Conservation (phyloP, 2,888 invertebrate genomes). For the Limnephilus rhombicus region DNA sequence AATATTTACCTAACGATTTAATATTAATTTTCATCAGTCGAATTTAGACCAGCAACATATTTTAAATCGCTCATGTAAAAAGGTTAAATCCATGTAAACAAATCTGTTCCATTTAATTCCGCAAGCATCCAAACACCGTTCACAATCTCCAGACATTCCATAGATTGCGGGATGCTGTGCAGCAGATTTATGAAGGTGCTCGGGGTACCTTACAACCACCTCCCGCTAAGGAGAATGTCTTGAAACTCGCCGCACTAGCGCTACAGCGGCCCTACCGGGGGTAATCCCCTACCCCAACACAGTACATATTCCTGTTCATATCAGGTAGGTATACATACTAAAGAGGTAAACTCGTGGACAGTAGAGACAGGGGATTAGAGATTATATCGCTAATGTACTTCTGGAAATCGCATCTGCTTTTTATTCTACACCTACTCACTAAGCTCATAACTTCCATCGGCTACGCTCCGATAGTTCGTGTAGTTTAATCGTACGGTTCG, state of each 20-base stretch:
- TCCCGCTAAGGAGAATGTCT: slow-evolving; percentile 6
- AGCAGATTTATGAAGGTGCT: slow-evolving; percentile 28
- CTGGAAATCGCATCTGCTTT: no score
- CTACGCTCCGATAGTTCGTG: no score
- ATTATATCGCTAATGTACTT: no score
- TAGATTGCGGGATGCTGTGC: background rate
- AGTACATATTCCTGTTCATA: background rate
- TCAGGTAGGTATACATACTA: no score
- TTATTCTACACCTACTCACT: no score
- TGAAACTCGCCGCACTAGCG: slow-evolving; percentile 13
- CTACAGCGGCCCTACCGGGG: background rate
- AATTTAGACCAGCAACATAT: background rate
- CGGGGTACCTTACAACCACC: slow-evolving; percentile 3
- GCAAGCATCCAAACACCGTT: background rate
- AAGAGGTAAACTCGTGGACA: no score
- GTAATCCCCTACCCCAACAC: background rate
- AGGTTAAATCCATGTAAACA: background rate
- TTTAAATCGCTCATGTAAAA: background rate
- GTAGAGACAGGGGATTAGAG: no score
- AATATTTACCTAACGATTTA: no score
- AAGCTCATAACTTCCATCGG: no score
- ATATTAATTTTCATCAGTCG: background rate
- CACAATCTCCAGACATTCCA: background rate
- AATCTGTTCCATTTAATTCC: background rate
- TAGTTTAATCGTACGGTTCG: no score